Evolutionary conservation across 2,797 vertebrate genomes (phyloP).

Genomic region (Tolypeutes matacus): DNA sequence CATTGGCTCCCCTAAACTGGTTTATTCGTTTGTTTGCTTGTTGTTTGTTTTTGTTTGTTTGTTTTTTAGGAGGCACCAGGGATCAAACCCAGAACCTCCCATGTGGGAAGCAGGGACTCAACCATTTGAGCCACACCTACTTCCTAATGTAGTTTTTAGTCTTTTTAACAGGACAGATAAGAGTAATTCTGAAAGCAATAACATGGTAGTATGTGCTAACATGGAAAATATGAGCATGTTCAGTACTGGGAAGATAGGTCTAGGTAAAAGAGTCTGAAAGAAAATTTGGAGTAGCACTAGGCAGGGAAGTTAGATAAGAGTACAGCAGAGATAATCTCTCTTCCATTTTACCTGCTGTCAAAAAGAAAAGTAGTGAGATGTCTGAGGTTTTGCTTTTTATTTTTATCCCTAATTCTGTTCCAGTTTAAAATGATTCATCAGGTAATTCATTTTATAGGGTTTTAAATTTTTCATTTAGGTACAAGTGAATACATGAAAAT

Average conservation of each 20-base stretch:
- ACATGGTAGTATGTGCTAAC: neutral
- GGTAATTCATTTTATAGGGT: neutral
- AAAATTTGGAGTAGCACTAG: neutral
- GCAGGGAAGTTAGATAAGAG: neutral
- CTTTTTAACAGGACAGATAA: conserved; percentile 26
- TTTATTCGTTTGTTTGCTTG: too few relatives aligned
- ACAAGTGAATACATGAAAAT: conserved; percentile 3
- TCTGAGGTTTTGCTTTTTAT: neutral
- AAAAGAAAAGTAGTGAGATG: conserved; percentile 15
- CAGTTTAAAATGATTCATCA: conserved; percentile 12
- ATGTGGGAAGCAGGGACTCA: too few relatives aligned
- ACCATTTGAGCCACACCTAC: too few relatives aligned
- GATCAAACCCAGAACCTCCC: too few relatives aligned
- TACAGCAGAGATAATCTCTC: neutral
- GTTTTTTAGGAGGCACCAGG: too few relatives aligned
- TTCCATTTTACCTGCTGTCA: conserved; percentile 24
- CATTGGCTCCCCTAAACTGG: too few relatives aligned
- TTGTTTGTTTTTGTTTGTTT: too few relatives aligned
- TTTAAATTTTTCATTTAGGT: conserved; percentile 27
- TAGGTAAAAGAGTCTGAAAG: conserved; percentile 1
- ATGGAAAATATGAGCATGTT: neutral
- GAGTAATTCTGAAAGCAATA: neutral
- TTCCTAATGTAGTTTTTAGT: neutral
- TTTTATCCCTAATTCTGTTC: conserved; percentile 24
- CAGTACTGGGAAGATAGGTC: neutral